Evolutionary conservation across 2,888 invertebrate genomes (phyloP).

Genomic region (Campoplex capitator): DNA sequence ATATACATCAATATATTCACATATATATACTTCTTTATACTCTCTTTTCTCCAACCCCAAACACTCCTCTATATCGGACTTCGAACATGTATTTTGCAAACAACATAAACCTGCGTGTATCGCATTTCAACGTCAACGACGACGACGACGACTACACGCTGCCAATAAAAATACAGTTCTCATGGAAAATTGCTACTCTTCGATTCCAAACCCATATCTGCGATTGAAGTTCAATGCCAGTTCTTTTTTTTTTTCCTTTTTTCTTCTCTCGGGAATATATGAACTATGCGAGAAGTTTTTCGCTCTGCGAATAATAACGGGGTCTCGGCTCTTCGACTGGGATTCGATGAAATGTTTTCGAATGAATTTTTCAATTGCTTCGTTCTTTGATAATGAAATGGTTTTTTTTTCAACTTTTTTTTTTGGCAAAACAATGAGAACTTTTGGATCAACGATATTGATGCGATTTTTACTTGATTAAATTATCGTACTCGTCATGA

Average conservation of each 20-base stretch:
- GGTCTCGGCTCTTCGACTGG: background rate
- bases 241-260: background rate
- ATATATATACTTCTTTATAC: background rate
- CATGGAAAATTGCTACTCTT: constrained; percentile 25
- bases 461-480: background rate
- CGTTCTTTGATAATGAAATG: background rate
- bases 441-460: background rate
- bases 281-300: background rate
- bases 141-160: background rate
- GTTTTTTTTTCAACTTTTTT: background rate
- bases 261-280: background rate
- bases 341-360: background rate
- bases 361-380: background rate
- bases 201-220: background rate
- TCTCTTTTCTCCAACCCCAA: constrained; percentile 11
- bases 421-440: background rate
- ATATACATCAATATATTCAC: background rate
- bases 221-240: background rate
- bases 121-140: constrained; percentile 31
- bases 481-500: background rate
- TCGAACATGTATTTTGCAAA: background rate
- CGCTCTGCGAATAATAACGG: background rate
- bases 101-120: background rate
- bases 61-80: background rate
- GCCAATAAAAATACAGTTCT: background rate